These are phyloP conservation scores for Lasioglossum albipes DNA, from an alignment of 1,140 invertebrate genomes.

Conservation along the genomic window DNA sequence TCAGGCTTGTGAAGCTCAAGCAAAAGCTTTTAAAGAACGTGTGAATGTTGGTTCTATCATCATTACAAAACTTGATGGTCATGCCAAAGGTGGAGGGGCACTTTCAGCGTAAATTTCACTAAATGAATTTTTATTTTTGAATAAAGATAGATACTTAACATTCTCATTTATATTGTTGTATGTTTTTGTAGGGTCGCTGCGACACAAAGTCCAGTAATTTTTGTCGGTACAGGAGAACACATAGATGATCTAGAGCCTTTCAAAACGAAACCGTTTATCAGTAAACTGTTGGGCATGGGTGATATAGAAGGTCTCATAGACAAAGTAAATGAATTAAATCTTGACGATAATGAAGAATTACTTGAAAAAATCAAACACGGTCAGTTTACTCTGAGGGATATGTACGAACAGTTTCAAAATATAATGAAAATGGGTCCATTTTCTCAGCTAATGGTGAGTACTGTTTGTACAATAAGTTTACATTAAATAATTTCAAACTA, in stretches of 20 bases:
- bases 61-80: constrained; percentile 99
- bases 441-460: constrained; percentile 97
- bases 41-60: constrained; percentile 99
- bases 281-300: constrained; percentile 99
- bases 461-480: not conserved
- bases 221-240: constrained; percentile 99
- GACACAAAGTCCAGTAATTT: constrained; percentile 99
- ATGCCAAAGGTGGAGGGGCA: constrained; percentile 99
- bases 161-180: constrained; percentile 24
- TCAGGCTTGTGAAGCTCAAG: constrained; percentile 99
- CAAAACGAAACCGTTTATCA: constrained; percentile 99
- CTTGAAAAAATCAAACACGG: constrained; percentile 99
- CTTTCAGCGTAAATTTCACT: constrained; percentile 93
- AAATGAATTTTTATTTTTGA: no score
- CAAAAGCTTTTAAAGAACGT: constrained; percentile 98
- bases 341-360: constrained; percentile 99
- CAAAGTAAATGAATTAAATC: constrained; percentile 99
- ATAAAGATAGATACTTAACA: no score
- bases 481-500: no score
- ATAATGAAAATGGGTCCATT: constrained; percentile 99
- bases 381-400: constrained; percentile 98
- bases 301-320: constrained; percentile 99
- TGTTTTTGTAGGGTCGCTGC: constrained; percentile 92
- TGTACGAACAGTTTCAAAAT: constrained; percentile 99
- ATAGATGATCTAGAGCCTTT: constrained; percentile 99